Conservation (phyloP, 2,113 vertebrate genomes). For the Eulemur macaco region DNA sequence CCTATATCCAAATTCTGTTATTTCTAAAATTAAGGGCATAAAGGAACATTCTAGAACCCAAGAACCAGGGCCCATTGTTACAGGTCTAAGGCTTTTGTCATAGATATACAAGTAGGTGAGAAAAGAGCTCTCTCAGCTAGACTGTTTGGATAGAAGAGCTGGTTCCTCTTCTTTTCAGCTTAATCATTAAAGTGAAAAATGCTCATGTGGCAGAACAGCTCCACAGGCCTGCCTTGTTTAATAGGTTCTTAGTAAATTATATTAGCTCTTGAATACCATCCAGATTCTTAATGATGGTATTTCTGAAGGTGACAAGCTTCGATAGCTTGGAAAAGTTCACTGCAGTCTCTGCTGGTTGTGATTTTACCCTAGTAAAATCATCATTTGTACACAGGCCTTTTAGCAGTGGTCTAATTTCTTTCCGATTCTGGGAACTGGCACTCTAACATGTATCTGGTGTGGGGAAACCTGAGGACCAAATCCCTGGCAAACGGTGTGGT, state of each 20-base stretch:
- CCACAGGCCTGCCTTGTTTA: background rate
- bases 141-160: background rate
- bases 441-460: background rate
- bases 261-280: slow-evolving; percentile 52
- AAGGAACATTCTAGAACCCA: background rate
- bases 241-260: slow-evolving; percentile 58
- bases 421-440: background rate
- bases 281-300: slow-evolving; percentile 59
- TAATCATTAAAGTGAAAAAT: slow-evolving; percentile 55
- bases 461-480: background rate
- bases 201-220: background rate
- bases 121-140: background rate
- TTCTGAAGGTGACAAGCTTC: slow-evolving; percentile 57
- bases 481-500: background rate
- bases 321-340: slow-evolving; percentile 43
- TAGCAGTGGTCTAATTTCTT: background rate
- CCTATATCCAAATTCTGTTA: background rate
- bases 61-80: background rate
- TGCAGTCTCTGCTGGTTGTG: background rate
- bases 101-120: background rate
- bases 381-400: background rate
- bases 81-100: background rate
- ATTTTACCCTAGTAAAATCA: slow-evolving; percentile 21
- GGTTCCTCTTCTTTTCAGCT: background rate
- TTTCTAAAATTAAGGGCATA: background rate